Evolutionary conservation across 1,140 invertebrate genomes (phyloP).

Genomic region (Drosophila triauraria): DNA sequence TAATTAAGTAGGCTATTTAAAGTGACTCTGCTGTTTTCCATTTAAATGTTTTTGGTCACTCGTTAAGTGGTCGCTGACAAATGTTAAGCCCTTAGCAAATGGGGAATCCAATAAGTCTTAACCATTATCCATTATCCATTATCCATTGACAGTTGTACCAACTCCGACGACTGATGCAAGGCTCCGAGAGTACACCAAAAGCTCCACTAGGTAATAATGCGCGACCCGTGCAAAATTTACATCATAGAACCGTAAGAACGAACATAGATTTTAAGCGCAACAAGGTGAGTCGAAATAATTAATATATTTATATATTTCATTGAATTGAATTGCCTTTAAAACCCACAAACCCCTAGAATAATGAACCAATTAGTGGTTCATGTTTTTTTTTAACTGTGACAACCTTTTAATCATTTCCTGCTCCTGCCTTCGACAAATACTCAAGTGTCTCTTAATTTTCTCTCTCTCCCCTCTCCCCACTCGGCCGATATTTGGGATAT

Average conservation of each 20-base stretch:
- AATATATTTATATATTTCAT: too few relatives aligned
- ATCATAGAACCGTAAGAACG: slow-evolving; percentile 96
- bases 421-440: neutral
- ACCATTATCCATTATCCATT: neutral
- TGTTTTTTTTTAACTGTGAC: too few relatives aligned
- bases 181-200: slow-evolving; percentile 92
- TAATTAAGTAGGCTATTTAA: neutral
- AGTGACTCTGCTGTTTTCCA: neutral
- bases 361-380: neutral
- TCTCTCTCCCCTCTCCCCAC: neutral
- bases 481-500: neutral
- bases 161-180: slow-evolving; percentile 94
- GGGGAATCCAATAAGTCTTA: neutral
- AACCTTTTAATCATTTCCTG: neutral
- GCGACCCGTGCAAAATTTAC: slow-evolving; percentile 94
- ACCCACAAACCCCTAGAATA: neutral
- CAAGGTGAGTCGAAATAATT: slow-evolving; percentile 85
- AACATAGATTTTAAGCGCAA: slow-evolving; percentile 97
- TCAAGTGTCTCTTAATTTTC: neutral
- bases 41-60: neutral
- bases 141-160: slow-evolving; percentile 90
- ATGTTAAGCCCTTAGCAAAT: neutral
- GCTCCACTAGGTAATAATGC: slow-evolving; percentile 97
- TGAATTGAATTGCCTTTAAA: slow-evolving; percentile 71
- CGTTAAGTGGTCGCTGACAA: neutral